phyloP scores from a whole-genome alignment of 2,888 invertebrate genomes.

The Caenorhabditis sp. region DNA sequence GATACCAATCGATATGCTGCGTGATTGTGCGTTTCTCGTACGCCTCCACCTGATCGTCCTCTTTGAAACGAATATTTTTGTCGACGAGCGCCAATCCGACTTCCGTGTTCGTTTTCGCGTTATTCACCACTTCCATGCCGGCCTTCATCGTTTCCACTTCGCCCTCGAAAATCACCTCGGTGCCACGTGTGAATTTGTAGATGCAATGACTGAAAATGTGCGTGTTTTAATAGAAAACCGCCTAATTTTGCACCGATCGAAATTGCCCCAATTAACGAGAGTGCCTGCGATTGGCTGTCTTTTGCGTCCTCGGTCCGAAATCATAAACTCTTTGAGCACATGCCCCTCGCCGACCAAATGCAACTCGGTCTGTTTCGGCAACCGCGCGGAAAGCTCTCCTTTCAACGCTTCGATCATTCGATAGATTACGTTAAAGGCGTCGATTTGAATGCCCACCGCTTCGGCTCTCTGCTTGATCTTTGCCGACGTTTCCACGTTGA shows the following conservation, averaged over 20 bases:
- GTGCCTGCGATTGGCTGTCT: slow-evolving; percentile 81
- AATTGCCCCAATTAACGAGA: slow-evolving; percentile 76
- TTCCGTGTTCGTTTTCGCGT: slow-evolving; percentile 68
- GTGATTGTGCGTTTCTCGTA: slow-evolving; percentile 83
- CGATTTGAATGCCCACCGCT: slow-evolving; percentile 83
- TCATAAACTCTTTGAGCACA: slow-evolving; percentile 82
- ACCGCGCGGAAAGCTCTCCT: slow-evolving; percentile 84
- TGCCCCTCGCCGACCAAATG: slow-evolving; percentile 85
- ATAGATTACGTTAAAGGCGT: slow-evolving; percentile 91
- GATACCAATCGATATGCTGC: slow-evolving; percentile 85
- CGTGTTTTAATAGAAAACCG: too few relatives aligned
- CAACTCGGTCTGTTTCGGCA: slow-evolving; percentile 87
- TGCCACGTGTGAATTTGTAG: slow-evolving; percentile 68
- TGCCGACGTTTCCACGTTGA: slow-evolving; percentile 84
- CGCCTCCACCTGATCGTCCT: slow-evolving; percentile 86
- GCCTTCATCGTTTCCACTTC: slow-evolving; percentile 75
- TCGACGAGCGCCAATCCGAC: slow-evolving; percentile 64
- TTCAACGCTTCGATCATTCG: slow-evolving; percentile 89
- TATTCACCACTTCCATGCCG: slow-evolving; percentile 68
- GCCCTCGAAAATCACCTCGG: slow-evolving; percentile 70
- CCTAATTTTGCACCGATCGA: slow-evolving; percentile 73
- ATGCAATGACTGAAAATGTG: slow-evolving; percentile 36
- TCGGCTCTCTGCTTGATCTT: slow-evolving; percentile 82
- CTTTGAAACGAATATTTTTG: slow-evolving; percentile 76
- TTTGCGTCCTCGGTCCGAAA: slow-evolving; percentile 85